phyloP scores from a whole-genome alignment of 2,888 invertebrate genomes.

The Acrobasis suavella region DNA sequence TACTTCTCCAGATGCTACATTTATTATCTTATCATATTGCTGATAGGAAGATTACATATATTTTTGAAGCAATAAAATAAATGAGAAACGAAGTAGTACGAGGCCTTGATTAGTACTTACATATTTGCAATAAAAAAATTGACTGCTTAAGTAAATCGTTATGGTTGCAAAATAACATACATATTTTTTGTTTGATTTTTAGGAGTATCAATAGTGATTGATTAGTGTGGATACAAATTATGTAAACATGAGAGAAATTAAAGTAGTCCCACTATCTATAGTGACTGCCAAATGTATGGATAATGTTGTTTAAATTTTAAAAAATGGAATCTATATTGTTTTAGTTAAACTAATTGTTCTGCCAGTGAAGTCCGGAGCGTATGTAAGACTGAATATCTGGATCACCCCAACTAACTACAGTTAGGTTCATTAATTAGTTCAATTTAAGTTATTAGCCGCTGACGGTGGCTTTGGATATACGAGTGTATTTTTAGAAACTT shows the following conservation, averaged over 20 bases:
- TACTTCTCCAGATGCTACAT: constrained; percentile 18
- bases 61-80: constrained; percentile 52
- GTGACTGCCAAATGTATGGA: constrained; percentile 2
- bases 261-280: background rate
- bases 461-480: constrained; percentile 30
- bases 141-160: background rate
- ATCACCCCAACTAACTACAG: constrained; percentile 24
- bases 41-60: constrained; percentile 35
- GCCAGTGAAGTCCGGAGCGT: constrained; percentile 23
- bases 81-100: constrained; percentile 42
- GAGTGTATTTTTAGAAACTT: constrained; percentile 40
- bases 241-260: background rate
- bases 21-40: constrained; percentile 24
- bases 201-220: background rate
- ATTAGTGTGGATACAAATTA: no score
- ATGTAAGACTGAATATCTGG: constrained; percentile 31
- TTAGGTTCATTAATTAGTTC: constrained; percentile 41
- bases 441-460: constrained; percentile 38
- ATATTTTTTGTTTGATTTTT: background rate
- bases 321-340: constrained; percentile 1
- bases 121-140: constrained; percentile 39
- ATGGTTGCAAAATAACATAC: background rate
- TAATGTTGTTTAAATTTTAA: background rate
- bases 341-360: constrained; percentile 18
- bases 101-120: constrained; percentile 52